Conservation (phyloP, 1,140 invertebrate genomes). For the Glossosoma conforme region DNA sequence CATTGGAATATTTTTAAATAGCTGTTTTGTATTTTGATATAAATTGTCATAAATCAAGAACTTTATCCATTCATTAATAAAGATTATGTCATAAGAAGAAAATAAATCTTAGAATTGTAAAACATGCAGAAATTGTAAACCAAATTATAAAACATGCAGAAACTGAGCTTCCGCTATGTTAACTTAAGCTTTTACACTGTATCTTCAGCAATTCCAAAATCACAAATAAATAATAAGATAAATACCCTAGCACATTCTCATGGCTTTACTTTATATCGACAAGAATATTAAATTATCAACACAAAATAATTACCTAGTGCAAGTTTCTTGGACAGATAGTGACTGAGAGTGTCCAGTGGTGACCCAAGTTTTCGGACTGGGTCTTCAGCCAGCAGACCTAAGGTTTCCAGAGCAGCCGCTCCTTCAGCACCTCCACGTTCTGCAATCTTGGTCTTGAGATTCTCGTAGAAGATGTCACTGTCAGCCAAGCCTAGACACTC, state of each 20-base stretch:
- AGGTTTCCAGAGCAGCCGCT: constrained; percentile 69
- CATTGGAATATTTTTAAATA: too few relatives aligned
- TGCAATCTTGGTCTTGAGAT: constrained; percentile 73
- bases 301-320: constrained; percentile 64
- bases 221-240: too few relatives aligned
- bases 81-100: too few relatives aligned
- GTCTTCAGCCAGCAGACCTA: constrained; percentile 84
- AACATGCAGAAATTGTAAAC: too few relatives aligned
- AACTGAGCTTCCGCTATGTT: too few relatives aligned
- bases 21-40: too few relatives aligned
- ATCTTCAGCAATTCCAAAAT: too few relatives aligned
- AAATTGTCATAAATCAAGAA: too few relatives aligned
- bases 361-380: constrained; percentile 77
- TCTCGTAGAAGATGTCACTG: constrained; percentile 88
- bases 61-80: too few relatives aligned
- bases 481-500: constrained; percentile 79
- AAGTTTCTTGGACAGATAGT: constrained; percentile 85
- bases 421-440: constrained; percentile 71
- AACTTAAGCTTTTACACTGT: too few relatives aligned
- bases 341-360: constrained; percentile 87
- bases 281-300: not conserved
- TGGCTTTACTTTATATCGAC: not conserved
- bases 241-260: not conserved
- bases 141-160: too few relatives aligned
- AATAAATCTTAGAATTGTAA: too few relatives aligned